Base-by-base conservation (phyloP, 2,113 vertebrate genomes). In the Myotis lucifugus region DNA sequence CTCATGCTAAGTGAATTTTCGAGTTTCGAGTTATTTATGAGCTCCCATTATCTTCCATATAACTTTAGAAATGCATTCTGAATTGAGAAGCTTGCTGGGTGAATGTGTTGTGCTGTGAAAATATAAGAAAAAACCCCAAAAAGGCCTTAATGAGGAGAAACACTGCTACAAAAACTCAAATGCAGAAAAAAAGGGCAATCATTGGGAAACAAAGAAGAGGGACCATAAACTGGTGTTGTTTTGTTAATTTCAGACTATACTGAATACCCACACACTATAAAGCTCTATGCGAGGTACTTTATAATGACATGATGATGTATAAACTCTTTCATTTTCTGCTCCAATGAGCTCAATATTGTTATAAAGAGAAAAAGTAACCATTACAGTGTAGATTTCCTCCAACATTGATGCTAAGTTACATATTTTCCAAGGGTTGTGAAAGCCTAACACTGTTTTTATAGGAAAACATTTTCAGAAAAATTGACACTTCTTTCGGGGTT, bases 301-400 rank as follows among this genome's bases (percentile, higher is more conserved):
- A 14, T 21, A 18, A 66, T 64, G 29, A 8, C 27, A 72, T 14
- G n/a, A 29, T 50, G 27, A 42, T 70, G 50, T 18, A 42, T 6
- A 78, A 91, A 88, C 29, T 8, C 73, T 91, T 85, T 76, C 29
- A 89, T 86, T 91, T 94, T 96, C 94, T 91, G 74, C 48, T 25
- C 27, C 19, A 74, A 27, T 78, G 85, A 91, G 56, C 74, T 82
- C 69, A 48, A 21, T 10, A n/a, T 56, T 83, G 40, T 83, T 85
- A 46, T 17, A 52, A 79, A 86, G 67, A 79, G 15, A n/a, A 95
- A 93, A 85, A 46, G 13, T 14, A 76, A 90, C 2, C 4, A 21
- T 85, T 69, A 85, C 2, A 4, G 14, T 69, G 46, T 77, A 11
- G 14, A 59, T 72, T 91, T 93, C 70, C 70, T 72, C 23, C 42